phyloP scores from a whole-genome alignment of 1,140 invertebrate species.

The Zaprionus vittiger region DNA sequence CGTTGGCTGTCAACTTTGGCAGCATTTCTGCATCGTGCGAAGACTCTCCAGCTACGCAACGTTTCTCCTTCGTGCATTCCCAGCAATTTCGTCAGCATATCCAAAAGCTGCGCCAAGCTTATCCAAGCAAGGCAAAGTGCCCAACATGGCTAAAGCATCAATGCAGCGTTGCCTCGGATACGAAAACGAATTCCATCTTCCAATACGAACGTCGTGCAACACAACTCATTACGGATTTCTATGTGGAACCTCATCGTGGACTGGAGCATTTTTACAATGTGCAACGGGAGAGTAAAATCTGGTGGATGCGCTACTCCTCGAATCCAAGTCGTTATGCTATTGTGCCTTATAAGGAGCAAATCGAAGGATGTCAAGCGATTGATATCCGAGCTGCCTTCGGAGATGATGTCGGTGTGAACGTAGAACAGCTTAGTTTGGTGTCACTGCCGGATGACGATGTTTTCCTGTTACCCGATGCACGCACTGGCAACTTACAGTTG shows the following conservation, averaged over 20 bases:
- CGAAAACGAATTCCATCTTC: conserved; percentile 28
- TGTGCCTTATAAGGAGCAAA: conserved; percentile 84
- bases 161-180: not conserved
- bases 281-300: conserved; percentile 90
- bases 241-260: conserved; percentile 53
- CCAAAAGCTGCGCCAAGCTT: conserved; percentile 11
- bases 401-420: conserved; percentile 35
- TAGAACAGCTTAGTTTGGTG: conserved; percentile 68
- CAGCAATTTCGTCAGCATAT: conserved; percentile 39
- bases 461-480: conserved; percentile 48
- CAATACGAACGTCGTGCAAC: conserved; percentile 9
- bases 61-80: conserved; percentile 51
- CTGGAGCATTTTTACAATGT: conserved; percentile 85
- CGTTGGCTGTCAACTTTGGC: conserved; percentile 50
- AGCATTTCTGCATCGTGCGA: not conserved
- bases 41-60: conserved; percentile 20
- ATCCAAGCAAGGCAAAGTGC: conserved; percentile 64
- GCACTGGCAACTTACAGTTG: conserved; percentile 38
- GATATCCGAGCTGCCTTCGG: conserved; percentile 65
- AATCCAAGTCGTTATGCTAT: conserved; percentile 87
- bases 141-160: conserved; percentile 59
- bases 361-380: conserved; percentile 57
- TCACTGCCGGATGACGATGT: conserved; percentile 13
- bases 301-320: conserved; percentile 91
- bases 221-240: conserved; percentile 64